Evolutionary conservation across 2,113 vertebrate species (phyloP), one percentile per base, ranked within the genome.

Genomic region (Colius striatus): DNA sequence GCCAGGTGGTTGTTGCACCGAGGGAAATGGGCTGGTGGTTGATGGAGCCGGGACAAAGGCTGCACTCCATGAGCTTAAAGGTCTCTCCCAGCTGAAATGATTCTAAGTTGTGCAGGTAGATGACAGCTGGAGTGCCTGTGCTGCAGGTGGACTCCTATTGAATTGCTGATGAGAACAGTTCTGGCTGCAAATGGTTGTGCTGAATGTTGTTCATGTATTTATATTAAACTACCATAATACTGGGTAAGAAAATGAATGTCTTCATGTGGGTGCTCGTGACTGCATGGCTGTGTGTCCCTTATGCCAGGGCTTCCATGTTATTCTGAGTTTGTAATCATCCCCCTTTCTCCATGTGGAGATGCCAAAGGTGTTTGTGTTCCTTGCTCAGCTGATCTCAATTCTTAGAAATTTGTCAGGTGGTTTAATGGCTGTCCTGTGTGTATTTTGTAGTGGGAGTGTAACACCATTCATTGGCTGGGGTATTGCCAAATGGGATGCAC

Each of bases 211-310:
- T 72, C 1, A 0, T 7, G 16, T 48, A 4, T 92, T 81, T 75
- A 2, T 36, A 25, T 58, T 62, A 50, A 86, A 54, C 22, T 20
- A 2, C 72, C 1, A 0, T 2, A 23, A 11, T 16, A 1, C 1
- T 41, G 55, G 41, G 30, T 6, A 13, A 27, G 70, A 41, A 84
- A 54, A 47, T 30, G 11, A 13, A 17, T 80, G 48, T 41, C 32
- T n/a, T 36, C 10, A 15, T 0, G 0, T 63, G 32, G 34, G 22
- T 51, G 55, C 47, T 16, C 17, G 51, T 53, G 36, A 19, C 72
- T 45, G 77, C 16, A 2, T 11, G 23, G 81, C 1, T 1, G 74
- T 51, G 34, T 41, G 78, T n/a, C 34, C 22, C 1, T 45, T 65
- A 41, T 18, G 65, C 68, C 51, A 2, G 19, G 10, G 36, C 25